Base-by-base conservation (phyloP, 1,140 invertebrate genomes). In the Dendrolimus punctatus region DNA sequence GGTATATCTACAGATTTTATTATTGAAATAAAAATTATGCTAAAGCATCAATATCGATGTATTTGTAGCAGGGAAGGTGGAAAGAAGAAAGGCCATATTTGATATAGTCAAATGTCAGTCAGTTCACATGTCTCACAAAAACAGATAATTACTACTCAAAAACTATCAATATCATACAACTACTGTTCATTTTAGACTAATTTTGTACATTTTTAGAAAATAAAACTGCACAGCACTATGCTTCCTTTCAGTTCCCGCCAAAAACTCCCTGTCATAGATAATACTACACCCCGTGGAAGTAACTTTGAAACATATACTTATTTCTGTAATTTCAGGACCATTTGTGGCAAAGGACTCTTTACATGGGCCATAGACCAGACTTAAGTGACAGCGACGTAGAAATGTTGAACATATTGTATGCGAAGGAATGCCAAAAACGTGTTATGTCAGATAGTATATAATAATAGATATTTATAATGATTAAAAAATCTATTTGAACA, bases 311-410 rank as follows among this genome's bases (percentile, higher is more conserved):
- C 8, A 37, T 10, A n/a, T 39, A 6, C 7, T 8, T n/a, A 6
- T n/a, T 40, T 40, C 4, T 41, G 10, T 10, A 8, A n/a, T 57
- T 71, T n/a, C 54, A 81, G 78, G 78, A 81, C 51, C 62, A 74
- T 42, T 58, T 79, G 0, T 81, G 78, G 78, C 73, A 76, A 46
- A 58, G 65, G 5, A 66, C 67, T 0, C 23, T 79, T 2, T 39
- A 52, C 0, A 79, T 81, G 66, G 78, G 78, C 0, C 78, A 72
- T 37, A 51, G 8, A 0, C 65, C 40, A 0, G 54, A 64, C 8
- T 52, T 77, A 0, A 68, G 62, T 4, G 39, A 53, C 0, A 39
- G 45, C 0, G 78, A 81, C 43, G 52, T 51, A 0, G 44, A 54
- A 8, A 8, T 59, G 4, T n/a, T 81, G 0, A 54, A 66, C 5